These are phyloP conservation scores for Bambusicola thoracicus DNA, from an alignment of 2,113 vertebrate species.

Conservation along the genomic window DNA sequence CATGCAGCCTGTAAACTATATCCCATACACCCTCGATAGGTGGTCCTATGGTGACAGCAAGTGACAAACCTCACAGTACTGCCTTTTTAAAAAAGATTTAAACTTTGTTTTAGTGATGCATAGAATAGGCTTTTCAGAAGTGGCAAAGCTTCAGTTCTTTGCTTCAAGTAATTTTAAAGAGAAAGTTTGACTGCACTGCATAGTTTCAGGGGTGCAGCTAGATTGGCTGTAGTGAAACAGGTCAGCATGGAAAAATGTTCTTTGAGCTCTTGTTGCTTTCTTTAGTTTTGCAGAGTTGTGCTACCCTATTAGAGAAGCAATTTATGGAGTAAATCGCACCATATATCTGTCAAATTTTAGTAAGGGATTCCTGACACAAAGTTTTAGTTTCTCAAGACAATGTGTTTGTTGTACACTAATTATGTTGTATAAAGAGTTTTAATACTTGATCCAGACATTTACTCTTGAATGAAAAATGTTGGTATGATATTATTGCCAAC, in stretches of 20 bases:
- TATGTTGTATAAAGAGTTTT: not conserved
- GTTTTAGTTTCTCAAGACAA: not conserved
- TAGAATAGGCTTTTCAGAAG: conserved; percentile 5
- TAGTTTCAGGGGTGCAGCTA: not conserved
- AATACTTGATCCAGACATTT: not conserved
- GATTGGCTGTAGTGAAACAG: not conserved
- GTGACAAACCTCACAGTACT: conserved; percentile 41
- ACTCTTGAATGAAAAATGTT: not conserved
- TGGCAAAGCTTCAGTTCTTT: conserved; percentile 1
- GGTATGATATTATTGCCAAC: not conserved
- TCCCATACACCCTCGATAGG: not conserved
- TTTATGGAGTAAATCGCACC: not conserved
- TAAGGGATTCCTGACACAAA: not conserved
- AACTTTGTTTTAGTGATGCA: conserved; percentile 25
- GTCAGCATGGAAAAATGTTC: not conserved
- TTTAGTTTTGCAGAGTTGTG: not conserved
- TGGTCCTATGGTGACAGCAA: conserved; percentile 1
- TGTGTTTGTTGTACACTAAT: not conserved
- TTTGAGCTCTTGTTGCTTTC: not conserved
- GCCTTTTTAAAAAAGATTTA: conserved; percentile 9
- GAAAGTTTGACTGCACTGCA: not conserved
- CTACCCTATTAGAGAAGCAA: not conserved
- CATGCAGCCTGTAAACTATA: not conserved
- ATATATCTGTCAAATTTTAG: not conserved
- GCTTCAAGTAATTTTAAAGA: conserved; percentile 14